Base-by-base conservation (phyloP, 2,797 vertebrate genomes). In the Gadopsis bispinosus region DNA sequence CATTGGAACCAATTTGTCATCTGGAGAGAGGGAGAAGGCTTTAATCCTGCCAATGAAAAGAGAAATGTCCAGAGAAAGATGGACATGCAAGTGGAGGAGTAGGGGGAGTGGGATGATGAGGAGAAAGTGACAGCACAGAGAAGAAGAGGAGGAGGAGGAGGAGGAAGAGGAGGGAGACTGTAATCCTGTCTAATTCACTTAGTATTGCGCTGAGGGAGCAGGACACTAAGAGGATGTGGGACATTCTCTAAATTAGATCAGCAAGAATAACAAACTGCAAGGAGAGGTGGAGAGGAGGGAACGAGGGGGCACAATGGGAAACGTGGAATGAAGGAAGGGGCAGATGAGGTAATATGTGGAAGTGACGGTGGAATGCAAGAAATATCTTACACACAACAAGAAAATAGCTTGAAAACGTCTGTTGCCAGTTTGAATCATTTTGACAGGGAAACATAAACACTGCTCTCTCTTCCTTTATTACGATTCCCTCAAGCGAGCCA, bases 241-340 rank as follows among this genome's bases (percentile, higher is more conserved):
- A 95, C 95, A 95, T 96, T 96, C 95, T 94, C 95, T 95, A 96
- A 97, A 97, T 97, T 96, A 96, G 96, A 96, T 95, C 95, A 94
- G 93, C 89, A 94, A 95, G 91, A 95, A 95, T 95, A 95, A 95
- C 94, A 93, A 93, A 92, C 88, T 92, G 87, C 80, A 87, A 90
- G 94, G 85, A 92, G 89, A 92, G 90, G 87, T 75, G 65, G 83
- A 75, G 65, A 29, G 33, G 55, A 63, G 62, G 37, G 70, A 64
- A 48, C 31, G 3, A 86, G 79, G 83, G 75, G 80, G 70, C 61
- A 79, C 35, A 62, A 37, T 16, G 47, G 65, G 56, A 77, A 76
- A 83, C 66, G 77, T 81, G 87, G 73, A 65, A 58, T 1, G n/a
- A 62, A 69, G 48, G 61, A 62, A 72, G 79, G 69, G 47, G 35